A percentile compares a stretch with the other conserved stretches of the same genome.
phyloP scores from a whole-genome alignment of 2,888 invertebrate genomes.

The Andrena bucephala region DNA sequence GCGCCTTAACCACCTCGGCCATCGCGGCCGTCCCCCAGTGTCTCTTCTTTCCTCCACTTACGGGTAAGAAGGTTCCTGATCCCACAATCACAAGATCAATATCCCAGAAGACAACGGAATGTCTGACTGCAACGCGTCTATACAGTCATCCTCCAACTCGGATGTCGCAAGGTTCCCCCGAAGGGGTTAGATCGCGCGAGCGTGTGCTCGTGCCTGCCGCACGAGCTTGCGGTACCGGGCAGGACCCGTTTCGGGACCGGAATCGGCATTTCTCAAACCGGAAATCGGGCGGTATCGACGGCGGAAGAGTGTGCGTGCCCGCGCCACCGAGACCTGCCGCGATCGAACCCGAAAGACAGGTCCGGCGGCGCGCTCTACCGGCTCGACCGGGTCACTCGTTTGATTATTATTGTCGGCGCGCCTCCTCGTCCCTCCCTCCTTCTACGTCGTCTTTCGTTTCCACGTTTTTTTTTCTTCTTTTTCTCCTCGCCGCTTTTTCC shows the following conservation, averaged over 20 bases:
- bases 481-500: constrained; percentile 34
- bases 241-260: constrained; percentile 70
- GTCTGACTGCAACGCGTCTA: not conserved
- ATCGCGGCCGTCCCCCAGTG: too few relatives aligned
- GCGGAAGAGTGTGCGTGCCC: constrained; percentile 36
- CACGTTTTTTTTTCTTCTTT: constrained; percentile 14
- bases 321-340: constrained; percentile 35
- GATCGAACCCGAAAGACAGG: constrained; percentile 78
- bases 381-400: constrained; percentile 68
- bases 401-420: constrained; percentile 68
- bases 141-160: not conserved
- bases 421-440: constrained; percentile 10
- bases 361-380: constrained; percentile 70
- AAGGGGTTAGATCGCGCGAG: constrained; percentile 24
- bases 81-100: not conserved
- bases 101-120: not conserved
- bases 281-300: constrained; percentile 67
- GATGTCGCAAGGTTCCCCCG: constrained; percentile 41
- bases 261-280: constrained; percentile 74
- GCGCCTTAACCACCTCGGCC: too few relatives aligned
- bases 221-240: constrained; percentile 58
- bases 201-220: not conserved
- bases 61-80: too few relatives aligned
- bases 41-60: too few relatives aligned
- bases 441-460: constrained; percentile 10